These are phyloP conservation scores for Galago senegalensis DNA, from an alignment of 2,797 vertebrate species.

Conservation along the genomic window DNA sequence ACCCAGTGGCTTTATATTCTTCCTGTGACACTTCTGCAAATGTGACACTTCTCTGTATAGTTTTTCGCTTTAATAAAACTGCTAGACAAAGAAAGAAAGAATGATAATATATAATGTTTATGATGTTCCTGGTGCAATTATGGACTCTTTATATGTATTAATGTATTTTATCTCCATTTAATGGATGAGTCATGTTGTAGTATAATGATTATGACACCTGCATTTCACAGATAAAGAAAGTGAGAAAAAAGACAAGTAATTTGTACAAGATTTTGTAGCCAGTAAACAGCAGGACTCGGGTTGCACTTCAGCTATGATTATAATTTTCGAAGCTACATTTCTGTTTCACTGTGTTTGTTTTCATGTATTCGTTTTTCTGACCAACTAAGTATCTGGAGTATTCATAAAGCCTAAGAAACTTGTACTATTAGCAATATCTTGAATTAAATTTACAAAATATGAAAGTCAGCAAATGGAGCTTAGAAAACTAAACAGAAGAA, in stretches of 20 bases:
- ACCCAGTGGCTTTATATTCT: neutral
- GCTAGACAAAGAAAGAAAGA: neutral
- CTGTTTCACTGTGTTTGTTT: neutral
- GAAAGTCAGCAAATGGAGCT: neutral
- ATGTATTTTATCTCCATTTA: neutral
- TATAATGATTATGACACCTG: neutral
- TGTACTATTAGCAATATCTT: neutral
- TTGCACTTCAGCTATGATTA: neutral
- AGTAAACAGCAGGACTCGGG: neutral
- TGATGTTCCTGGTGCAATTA: neutral
- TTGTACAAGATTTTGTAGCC: neutral
- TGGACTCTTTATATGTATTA: neutral
- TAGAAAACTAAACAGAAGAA: neutral
- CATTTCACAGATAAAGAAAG: neutral
- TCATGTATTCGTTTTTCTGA: neutral
- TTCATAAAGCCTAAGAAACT: neutral
- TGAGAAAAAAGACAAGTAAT: neutral
- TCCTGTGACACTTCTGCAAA: neutral
- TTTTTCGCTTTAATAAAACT: neutral
- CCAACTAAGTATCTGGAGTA: neutral
- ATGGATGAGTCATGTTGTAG: neutral
- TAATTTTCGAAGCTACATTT: neutral
- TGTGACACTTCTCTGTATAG: neutral
- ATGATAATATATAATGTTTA: neutral
- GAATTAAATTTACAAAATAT: neutral